phyloP scores from a whole-genome alignment of 1,140 invertebrate species.

The Yoshiicerus persimilis region DNA sequence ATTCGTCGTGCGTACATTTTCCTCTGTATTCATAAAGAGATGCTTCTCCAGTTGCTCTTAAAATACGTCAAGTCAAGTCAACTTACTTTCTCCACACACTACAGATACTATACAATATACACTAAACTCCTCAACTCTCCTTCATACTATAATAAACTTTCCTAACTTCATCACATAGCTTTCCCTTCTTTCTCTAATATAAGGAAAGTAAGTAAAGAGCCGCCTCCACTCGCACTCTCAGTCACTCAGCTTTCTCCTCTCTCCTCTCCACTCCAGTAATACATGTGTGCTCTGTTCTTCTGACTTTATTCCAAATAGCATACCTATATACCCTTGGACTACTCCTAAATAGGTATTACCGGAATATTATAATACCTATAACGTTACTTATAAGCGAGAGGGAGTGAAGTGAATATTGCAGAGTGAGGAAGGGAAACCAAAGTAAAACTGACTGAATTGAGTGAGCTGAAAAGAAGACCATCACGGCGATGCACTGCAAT shows the following conservation, averaged over 20 bases:
- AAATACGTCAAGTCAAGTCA: slow-evolving; percentile 21
- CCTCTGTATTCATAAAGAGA: slow-evolving; percentile 22
- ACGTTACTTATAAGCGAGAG: neutral
- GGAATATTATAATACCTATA: too few relatives aligned
- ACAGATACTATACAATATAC: neutral
- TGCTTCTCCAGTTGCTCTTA: neutral
- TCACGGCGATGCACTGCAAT: neutral
- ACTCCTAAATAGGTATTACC: too few relatives aligned
- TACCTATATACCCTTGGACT: too few relatives aligned
- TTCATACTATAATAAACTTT: slow-evolving; percentile 5
- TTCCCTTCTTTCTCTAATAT: neutral
- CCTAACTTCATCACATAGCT: neutral
- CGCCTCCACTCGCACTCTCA: neutral
- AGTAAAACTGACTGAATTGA: neutral
- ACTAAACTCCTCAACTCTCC: neutral
- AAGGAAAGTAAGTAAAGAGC: neutral
- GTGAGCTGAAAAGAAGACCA: neutral
- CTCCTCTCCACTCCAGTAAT: neutral
- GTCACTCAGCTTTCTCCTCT: neutral
- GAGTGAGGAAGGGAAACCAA: neutral
- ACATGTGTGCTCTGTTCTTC: neutral
- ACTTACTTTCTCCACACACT: neutral
- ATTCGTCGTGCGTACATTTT: slow-evolving; percentile 16
- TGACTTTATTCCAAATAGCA: neutral
- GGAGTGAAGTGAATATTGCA: neutral